These are phyloP conservation scores for Paradoxurus hermaphroditus DNA, from an alignment of 2,113 vertebrate genomes.

Conservation along the genomic window DNA sequence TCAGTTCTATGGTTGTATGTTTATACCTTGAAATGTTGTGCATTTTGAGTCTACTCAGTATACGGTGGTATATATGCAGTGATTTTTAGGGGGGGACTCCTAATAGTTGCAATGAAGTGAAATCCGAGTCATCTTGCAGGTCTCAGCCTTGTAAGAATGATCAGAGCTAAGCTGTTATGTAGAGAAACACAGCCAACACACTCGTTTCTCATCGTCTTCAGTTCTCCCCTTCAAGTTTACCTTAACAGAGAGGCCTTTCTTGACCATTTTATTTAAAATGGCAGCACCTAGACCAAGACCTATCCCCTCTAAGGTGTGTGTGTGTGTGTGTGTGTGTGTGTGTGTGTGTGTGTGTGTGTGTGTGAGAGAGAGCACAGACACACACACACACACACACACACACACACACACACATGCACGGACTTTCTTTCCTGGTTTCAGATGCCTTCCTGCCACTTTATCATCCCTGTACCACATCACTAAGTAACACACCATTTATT, in stretches of 20 bases:
- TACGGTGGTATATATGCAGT: background rate
- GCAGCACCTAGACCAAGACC: accelerated
- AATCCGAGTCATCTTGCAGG: background rate
- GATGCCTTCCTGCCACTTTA: background rate
- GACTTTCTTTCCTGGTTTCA: background rate
- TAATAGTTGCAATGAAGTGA: background rate
- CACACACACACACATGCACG: too few relatives aligned
- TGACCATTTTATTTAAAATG: background rate
- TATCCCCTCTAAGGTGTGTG: too few relatives aligned
- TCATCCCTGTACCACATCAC: background rate
- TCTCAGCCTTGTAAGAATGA: background rate
- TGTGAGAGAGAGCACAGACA: too few relatives aligned
- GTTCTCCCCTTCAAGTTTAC: background rate
- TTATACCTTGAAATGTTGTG: background rate
- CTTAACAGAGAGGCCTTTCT: background rate
- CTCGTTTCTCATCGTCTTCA: background rate
- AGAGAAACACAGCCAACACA: background rate
- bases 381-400: background rate
- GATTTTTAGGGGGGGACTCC: background rate
- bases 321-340: too few relatives aligned
- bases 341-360: too few relatives aligned
- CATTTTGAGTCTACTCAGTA: background rate
- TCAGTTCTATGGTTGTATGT: background rate
- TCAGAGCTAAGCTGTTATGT: background rate
- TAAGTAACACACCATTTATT: background rate